phyloP scores from a whole-genome alignment of 2,113 vertebrate genomes.

The Misgurnus anguillicaudatus region DNA sequence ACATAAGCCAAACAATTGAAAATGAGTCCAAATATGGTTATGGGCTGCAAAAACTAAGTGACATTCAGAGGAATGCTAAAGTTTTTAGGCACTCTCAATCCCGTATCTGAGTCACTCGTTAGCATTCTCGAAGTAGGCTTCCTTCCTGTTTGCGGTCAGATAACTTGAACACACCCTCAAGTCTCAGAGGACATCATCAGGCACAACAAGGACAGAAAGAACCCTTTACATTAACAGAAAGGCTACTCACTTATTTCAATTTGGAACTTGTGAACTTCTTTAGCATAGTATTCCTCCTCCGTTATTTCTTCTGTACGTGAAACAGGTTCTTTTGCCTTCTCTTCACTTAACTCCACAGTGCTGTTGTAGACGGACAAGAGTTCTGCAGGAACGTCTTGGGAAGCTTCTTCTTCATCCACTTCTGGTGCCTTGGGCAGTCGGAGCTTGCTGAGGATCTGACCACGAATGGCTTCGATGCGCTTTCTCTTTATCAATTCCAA shows the following conservation, averaged over 20 bases:
- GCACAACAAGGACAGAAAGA: no score
- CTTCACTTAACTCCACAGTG: conserved; percentile 70
- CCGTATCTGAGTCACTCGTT: conserved; percentile 49
- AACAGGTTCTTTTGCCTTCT: conserved; percentile 50
- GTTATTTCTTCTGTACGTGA: conserved; percentile 30
- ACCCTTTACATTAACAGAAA: background rate
- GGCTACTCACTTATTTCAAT: conserved; percentile 60
- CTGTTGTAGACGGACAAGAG: conserved; percentile 78
- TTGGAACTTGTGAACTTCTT: conserved; percentile 77
- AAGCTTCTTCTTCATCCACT: conserved; percentile 58
- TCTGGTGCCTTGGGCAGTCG: conserved; percentile 66
- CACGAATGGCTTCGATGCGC: conserved; percentile 81
- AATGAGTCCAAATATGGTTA: conserved; percentile 18
- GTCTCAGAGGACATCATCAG: conserved; percentile 13
- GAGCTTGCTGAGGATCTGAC: conserved; percentile 83
- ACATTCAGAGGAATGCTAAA: background rate
- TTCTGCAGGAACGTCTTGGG: conserved; percentile 60
- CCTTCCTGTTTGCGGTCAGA: conserved; percentile 53
- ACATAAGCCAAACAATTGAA: conserved; percentile 30
- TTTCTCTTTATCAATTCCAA: conserved; percentile 76
- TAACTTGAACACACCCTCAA: conserved; percentile 42
- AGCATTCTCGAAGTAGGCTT: conserved; percentile 39
- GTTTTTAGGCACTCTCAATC: conserved; percentile 28
- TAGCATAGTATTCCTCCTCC: conserved; percentile 77
- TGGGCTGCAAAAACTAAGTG: conserved; percentile 10